Base-by-base conservation (phyloP, 2,888 invertebrate genomes). In the Norana najaformis region DNA sequence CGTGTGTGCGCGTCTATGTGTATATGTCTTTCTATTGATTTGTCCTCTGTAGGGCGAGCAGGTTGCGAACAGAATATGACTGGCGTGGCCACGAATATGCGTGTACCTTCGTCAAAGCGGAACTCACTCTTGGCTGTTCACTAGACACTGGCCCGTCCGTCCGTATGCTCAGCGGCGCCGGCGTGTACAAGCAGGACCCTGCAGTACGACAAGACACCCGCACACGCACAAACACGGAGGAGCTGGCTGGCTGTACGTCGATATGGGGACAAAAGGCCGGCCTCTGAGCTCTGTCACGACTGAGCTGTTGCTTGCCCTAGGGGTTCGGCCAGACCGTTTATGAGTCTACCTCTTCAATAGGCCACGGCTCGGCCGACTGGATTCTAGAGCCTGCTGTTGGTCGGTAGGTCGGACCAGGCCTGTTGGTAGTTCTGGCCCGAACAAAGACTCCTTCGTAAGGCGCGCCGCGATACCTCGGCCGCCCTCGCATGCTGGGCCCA, bases 1-100 rank as follows among this genome's bases (percentile, higher is more conserved):
- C 36, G 89, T 89, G n/a, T 89, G 83, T 39, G 89, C 47, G 89
- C 39, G 89, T 88, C 85, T 83, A 88, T 82, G 89, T 36, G 89
- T 89, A 83, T 83, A 39, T 89, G 89, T 83, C 85, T 83, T 39
- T 38, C 82, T 83, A 39, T 35, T 69, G 69, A 82, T 37, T 35
- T 89, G 89, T 85, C 85, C 69, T 35, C 88, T 88, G n/a, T 36
- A 39, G 37, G 36, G 20, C 88, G 38, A 41, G 36, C 39, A 35
- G 38, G 23, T 38, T 85, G 6, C 83, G 85, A n/a, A 20, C 47
- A 11, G n/a, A 69, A 69, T n/a, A 30, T 8, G 69, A 38, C 39
- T 47, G 88, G 18, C 1, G 34, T 34, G 41, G 41, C n/a, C 88
- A 38, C 34, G 36, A 47, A 36, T 35, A 20, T 41, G 41, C 88